Evolutionary conservation across 2,888 invertebrate genomes (phyloP).

Genomic region (Phytoseiulus persimilis): DNA sequence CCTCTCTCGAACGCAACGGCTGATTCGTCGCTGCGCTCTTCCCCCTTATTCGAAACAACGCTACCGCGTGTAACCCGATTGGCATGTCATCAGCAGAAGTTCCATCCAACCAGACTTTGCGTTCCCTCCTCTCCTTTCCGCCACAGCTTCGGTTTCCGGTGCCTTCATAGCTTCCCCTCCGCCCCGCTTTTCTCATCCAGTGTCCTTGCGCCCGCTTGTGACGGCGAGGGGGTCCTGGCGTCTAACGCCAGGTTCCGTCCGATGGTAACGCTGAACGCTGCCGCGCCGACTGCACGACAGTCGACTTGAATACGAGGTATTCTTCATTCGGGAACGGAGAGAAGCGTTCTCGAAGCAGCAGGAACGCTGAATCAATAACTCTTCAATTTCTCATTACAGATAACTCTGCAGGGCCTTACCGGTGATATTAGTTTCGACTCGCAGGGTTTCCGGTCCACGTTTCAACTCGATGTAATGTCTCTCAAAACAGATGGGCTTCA

Average conservation of each 20-base stretch:
- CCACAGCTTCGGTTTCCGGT: background rate
- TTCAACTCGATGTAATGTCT: constrained; percentile 82
- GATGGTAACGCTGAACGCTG: too few relatives aligned
- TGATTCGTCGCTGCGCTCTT: background rate
- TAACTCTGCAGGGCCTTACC: constrained; percentile 83
- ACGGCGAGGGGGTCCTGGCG: background rate
- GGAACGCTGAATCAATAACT: too few relatives aligned
- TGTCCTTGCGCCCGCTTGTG: background rate
- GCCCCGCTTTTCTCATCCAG: background rate
- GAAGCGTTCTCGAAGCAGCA: too few relatives aligned
- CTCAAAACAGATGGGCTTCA: constrained; percentile 64
- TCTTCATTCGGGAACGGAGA: too few relatives aligned
- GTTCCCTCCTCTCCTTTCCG: background rate
- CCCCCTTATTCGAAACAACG: background rate
- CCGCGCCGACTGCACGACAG: too few relatives aligned
- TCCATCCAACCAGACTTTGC: background rate
- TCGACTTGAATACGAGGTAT: too few relatives aligned
- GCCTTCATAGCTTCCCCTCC: background rate
- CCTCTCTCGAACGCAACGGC: background rate
- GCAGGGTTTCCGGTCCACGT: constrained; percentile 82
- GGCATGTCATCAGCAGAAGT: background rate
- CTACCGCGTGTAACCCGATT: background rate
- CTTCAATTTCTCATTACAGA: constrained; percentile 57
- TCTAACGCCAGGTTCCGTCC: too few relatives aligned
- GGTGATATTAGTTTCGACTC: constrained; percentile 81